Conservation (phyloP, 2,113 vertebrate species). For the Sminthopsis crassicaudata region DNA sequence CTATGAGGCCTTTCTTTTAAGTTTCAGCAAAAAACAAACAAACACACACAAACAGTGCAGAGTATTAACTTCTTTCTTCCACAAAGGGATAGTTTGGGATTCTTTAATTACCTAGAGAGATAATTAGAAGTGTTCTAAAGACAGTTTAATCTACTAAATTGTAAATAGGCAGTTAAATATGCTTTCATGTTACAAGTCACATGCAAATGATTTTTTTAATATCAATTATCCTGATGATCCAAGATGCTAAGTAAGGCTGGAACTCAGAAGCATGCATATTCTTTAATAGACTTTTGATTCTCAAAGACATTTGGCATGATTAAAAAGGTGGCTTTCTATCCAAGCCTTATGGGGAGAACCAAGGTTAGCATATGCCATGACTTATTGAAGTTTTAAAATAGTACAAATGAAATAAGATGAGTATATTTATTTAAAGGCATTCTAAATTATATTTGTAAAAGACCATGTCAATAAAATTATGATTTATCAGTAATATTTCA, state of each 20-base stretch:
- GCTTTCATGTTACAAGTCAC: background rate
- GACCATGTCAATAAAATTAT: background rate
- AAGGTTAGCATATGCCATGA: background rate
- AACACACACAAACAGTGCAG: background rate
- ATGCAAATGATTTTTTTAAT: background rate
- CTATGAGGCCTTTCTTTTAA: background rate
- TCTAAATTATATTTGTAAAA: background rate
- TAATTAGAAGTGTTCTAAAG: background rate
- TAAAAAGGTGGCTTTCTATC: background rate
- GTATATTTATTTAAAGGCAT: background rate
- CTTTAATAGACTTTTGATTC: background rate
- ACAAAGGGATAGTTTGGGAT: background rate
- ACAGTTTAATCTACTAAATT: background rate
- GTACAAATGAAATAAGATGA: background rate
- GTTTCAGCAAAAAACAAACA: background rate
- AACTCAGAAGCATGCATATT: background rate
- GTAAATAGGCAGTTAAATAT: background rate
- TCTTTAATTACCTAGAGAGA: background rate
- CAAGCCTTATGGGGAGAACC: background rate
- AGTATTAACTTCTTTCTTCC: background rate
- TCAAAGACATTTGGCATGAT: background rate
- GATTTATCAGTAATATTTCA: background rate
- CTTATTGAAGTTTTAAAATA: background rate
- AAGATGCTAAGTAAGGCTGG: background rate
- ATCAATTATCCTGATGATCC: background rate